Evolutionary conservation across 2,888 invertebrate genomes (phyloP), one percentile per base, ranked within the genome.

Genomic region (Eupithecia dodoneata): DNA sequence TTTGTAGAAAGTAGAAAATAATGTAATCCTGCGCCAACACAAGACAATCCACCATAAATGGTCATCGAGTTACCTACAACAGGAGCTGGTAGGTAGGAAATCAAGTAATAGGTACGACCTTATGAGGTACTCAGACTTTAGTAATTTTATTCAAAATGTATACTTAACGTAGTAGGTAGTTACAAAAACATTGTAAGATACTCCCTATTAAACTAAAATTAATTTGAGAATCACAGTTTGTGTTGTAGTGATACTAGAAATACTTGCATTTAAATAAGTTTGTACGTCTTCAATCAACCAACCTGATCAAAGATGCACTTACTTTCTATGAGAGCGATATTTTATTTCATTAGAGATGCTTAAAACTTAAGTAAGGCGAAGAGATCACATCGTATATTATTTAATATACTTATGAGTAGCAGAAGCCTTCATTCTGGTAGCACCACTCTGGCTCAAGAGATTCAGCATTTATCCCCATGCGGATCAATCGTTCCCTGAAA

Each of bases 361-460:
- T 69, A 69, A 47, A 47, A 70, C 13, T 45, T 18, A 63, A 1
- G 15, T 45, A 69, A 71, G 75, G 77, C 75, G 52, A 65, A 59
- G 44, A 47, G 15, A 67, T 79, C 77, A 79, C 76, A 76, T 67
- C 42, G 76, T 65, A 41, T 45, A 13, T 15, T 59, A 30, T 30
- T 30, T 30, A 30, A 30, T 30, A 49, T 59, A 52, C 49, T 84
- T 83, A 89, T 72, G 79, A 81, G 81, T 92, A 90, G 87, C 98
- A 98, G 80, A 96, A 94, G 49, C 97, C 97, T 89, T 98, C 97
- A 89, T 98, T 97, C 87, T 98, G 98, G 82, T 96, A 93, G 87
- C 98, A 98, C 98, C 98, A 98, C 88, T 97, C 96, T 0, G 98
- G 98, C 88, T 98, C 96, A 73, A 98, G 87, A 15, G 97, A 96